Evolutionary conservation across 2,113 vertebrate species (phyloP).

Genomic region (Bombycilla garrulus): DNA sequence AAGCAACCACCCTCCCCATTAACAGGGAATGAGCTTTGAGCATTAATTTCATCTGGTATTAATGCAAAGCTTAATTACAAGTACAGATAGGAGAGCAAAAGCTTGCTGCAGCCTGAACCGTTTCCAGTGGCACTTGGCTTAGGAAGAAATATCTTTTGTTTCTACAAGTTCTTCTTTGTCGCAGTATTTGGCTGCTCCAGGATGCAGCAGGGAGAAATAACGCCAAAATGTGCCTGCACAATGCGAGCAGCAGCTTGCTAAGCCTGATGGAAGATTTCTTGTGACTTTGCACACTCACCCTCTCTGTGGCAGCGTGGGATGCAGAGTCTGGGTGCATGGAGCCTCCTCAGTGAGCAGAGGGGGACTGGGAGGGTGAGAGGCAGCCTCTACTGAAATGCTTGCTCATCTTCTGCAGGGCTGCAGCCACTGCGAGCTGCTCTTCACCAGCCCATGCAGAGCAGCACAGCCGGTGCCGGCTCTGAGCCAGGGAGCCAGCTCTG

Average conservation of each 20-base stretch:
- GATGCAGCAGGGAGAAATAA: background rate
- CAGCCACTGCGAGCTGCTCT: background rate
- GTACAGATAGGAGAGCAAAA: background rate
- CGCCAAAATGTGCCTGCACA: background rate
- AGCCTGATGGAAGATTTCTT: background rate
- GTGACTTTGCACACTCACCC: background rate
- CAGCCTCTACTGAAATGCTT: background rate
- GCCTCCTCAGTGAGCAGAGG: background rate
- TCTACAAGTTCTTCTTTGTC: background rate
- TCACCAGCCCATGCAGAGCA: background rate
- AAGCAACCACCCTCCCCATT: slow-evolving; percentile 3
- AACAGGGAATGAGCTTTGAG: background rate
- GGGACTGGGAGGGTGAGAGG: background rate
- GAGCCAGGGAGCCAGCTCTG: background rate
- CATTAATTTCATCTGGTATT: slow-evolving; percentile 27
- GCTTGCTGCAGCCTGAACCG: background rate
- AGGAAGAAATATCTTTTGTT: background rate
- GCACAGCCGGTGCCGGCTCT: background rate
- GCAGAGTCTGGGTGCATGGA: background rate
- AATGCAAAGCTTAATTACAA: slow-evolving; percentile 27
- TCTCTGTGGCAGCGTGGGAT: background rate
- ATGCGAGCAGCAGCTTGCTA: background rate
- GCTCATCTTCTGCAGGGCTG: background rate
- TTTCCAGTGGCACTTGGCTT: background rate
- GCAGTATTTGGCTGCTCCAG: background rate